Evolutionary conservation across 2,113 vertebrate genomes (phyloP).

Genomic region (Python bivittatus): DNA sequence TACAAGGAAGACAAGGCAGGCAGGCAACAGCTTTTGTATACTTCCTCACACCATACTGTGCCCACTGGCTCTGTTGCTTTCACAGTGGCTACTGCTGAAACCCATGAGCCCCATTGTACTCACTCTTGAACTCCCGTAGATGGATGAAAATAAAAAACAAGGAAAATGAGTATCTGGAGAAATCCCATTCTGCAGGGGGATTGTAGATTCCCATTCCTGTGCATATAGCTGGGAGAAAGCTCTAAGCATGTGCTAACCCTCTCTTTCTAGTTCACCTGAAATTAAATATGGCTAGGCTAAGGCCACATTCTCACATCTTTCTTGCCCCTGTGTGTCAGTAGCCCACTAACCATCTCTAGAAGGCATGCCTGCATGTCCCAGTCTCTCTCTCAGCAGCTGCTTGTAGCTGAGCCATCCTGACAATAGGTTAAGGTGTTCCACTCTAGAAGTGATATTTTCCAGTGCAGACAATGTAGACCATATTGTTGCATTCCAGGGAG

Average conservation of each 20-base stretch:
- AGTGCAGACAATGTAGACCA: background rate
- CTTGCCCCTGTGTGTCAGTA: background rate
- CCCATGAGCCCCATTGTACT: background rate
- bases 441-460: background rate
- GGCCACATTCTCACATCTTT: background rate
- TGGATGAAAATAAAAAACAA: background rate
- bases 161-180: background rate
- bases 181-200: background rate
- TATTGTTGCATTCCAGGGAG: background rate
- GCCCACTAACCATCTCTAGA: background rate
- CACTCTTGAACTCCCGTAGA: background rate
- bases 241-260: background rate
- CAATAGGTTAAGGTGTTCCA: background rate
- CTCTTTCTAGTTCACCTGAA: background rate
- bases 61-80: background rate
- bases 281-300: background rate
- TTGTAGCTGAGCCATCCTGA: background rate
- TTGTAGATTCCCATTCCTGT: background rate
- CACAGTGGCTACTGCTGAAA: background rate
- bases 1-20: too few species aligned
- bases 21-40: too few species aligned
- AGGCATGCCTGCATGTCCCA: background rate
- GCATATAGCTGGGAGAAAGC: background rate
- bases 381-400: background rate
- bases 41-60: too few species aligned